Evolutionary conservation across 2,888 invertebrate genomes (phyloP).

Genomic region (Xestia xanthographa): DNA sequence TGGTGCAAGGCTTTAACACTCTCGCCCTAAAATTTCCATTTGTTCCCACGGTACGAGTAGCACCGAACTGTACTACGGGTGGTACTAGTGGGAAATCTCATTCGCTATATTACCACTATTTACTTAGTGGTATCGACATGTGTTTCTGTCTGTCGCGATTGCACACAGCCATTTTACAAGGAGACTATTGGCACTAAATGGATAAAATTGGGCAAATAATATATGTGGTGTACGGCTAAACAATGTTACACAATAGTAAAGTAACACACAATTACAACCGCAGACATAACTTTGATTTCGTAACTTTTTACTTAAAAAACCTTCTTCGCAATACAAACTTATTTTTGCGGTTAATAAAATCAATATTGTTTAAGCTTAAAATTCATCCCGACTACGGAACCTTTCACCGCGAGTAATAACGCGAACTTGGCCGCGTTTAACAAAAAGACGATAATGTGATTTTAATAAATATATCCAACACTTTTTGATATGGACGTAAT

Average conservation of each 20-base stretch:
- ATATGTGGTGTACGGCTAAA: not conserved
- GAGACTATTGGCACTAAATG: not conserved
- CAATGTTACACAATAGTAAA: not conserved
- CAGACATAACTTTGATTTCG: not conserved
- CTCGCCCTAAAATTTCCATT: not conserved
- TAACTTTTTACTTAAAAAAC: too few species aligned
- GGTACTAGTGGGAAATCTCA: too few species aligned
- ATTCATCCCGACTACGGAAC: not conserved
- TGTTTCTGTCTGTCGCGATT: not conserved
- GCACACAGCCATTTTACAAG: too few species aligned
- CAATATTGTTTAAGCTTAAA: not conserved
- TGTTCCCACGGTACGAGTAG: too few species aligned
- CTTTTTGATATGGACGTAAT: constrained; percentile 12
- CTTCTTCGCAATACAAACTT: not conserved
- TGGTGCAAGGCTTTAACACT: not conserved
- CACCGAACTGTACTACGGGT: too few species aligned
- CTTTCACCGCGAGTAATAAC: too few species aligned
- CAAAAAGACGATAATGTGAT: not conserved
- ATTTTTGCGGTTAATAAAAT: not conserved
- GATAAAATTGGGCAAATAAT: not conserved
- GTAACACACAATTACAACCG: not conserved
- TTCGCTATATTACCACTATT: too few species aligned
- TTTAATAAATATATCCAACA: not conserved
- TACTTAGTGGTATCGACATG: not conserved
- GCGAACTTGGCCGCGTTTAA: not conserved